Conservation (phyloP, 2,797 vertebrate genomes). For the Jordanella pulchra region DNA sequence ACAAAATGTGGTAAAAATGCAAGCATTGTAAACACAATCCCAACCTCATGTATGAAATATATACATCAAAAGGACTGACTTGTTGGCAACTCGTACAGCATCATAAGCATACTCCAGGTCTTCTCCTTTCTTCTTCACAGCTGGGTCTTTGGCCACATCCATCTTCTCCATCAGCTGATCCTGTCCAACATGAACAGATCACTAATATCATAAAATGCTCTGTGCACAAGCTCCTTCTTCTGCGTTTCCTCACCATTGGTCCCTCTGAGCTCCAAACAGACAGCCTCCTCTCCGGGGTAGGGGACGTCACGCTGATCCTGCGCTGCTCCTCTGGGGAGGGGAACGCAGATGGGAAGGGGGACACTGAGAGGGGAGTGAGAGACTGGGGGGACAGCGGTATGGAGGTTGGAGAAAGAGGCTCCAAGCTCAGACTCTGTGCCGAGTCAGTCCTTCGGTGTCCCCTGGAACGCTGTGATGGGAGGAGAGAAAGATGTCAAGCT, state of each 20-base stretch:
- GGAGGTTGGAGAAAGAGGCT: constrained; percentile 65
- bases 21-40: background rate
- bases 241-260: constrained; percentile 63
- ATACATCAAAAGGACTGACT: constrained; percentile 67
- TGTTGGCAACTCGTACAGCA: constrained; percentile 82
- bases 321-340: constrained; percentile 69
- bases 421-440: constrained; percentile 69
- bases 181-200: constrained; percentile 33
- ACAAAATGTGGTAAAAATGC: background rate
- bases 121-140: constrained; percentile 71
- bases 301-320: constrained; percentile 71
- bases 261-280: constrained; percentile 54
- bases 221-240: background rate
- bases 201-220: background rate
- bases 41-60: background rate
- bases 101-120: constrained; percentile 79
- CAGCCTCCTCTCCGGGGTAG: constrained; percentile 51
- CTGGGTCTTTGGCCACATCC: constrained; percentile 73
- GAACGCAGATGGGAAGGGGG: constrained; percentile 54
- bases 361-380: constrained; percentile 52
- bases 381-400: constrained; percentile 45
- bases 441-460: constrained; percentile 76
- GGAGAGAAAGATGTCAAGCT: constrained; percentile 1
- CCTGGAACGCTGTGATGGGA: constrained; percentile 57
- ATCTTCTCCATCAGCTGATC: constrained; percentile 74